Base-by-base conservation (phyloP, 2,797 vertebrate species). In the Sandelia bainsii region DNA sequence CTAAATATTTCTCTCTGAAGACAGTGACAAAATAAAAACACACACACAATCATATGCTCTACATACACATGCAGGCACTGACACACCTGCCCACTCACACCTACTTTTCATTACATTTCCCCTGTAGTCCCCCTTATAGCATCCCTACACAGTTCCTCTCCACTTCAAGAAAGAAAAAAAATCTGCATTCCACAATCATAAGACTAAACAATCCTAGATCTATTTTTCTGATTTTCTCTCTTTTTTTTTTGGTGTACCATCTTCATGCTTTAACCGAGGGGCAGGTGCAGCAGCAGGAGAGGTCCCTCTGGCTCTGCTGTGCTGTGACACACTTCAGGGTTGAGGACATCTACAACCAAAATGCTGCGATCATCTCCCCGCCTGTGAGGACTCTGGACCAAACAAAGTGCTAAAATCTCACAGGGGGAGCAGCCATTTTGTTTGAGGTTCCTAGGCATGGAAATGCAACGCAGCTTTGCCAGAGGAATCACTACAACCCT, bases 111-210 rank as follows among this genome's bases (percentile, higher is more conserved):
- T 57, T 40, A 60, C 57, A 45, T 69, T 67, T 73, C 37, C 44
- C 63, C 66, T 76, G 32, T 57, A 69, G 62, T 34, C 48, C 59
- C 61, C 49, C 39, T 10, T 4, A 37, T 49, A 72, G 52, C 27
- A 19, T 40, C 62, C 72, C 80, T 78, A 83, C 77, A 83, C 69
- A 58, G 58, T 83, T 71, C 70, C 71, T 68, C 68, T 71, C 70
- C 71, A 66, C 65, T 62, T 70, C 12, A 66, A 84, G 76, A 32
- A 29, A 52, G 16, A 64, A 69, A 73, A 62, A 57, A 57, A 88
- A 89, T 83, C 89, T 88, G 89, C 89, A 91, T 89, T 93, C 83
- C 89, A 93, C 87, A 92, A 75, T 62, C 74, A 87, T 81, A 76
- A 72, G 48, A 90, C 80, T 68, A 81, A 89, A 89, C 83, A 84